Conservation (phyloP, 2,797 vertebrate species). For the Gallinago stenura region DNA sequence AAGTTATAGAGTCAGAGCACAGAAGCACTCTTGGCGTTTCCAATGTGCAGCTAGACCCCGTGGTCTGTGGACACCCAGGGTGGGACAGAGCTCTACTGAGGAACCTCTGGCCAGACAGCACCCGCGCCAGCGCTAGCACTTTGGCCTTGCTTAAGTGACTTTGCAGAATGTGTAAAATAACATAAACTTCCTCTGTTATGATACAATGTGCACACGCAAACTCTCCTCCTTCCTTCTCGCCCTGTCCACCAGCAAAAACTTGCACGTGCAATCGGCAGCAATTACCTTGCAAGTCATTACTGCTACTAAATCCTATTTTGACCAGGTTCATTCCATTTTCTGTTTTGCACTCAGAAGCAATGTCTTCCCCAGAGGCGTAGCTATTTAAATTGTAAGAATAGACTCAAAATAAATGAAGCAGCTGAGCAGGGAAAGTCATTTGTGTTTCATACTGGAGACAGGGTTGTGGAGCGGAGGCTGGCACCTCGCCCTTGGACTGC, state of each 20-base stretch:
- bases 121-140: fast-evolving
- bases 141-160: background rate
- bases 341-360: background rate
- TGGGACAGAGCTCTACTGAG: background rate
- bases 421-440: background rate
- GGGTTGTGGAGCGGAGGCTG: background rate
- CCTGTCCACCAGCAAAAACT: background rate
- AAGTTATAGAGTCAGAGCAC: background rate
- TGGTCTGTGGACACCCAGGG: background rate
- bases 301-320: background rate
- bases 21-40: background rate
- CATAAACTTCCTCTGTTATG: background rate
- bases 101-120: background rate
- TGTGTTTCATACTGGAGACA: fast-evolving
- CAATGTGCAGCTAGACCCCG: background rate
- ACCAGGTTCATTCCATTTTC: background rate
- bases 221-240: background rate
- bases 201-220: background rate
- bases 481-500: background rate
- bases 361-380: background rate
- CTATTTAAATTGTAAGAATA: background rate
- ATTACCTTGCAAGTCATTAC: background rate
- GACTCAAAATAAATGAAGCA: background rate
- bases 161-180: background rate
- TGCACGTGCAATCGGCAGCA: fast-evolving